Percentiles rank a stretch among this genome's conserved stretches.
These are phyloP conservation scores for Mechanitis messenoides DNA, from an alignment of 2,888 invertebrate genomes.

Conservation along the genomic window DNA sequence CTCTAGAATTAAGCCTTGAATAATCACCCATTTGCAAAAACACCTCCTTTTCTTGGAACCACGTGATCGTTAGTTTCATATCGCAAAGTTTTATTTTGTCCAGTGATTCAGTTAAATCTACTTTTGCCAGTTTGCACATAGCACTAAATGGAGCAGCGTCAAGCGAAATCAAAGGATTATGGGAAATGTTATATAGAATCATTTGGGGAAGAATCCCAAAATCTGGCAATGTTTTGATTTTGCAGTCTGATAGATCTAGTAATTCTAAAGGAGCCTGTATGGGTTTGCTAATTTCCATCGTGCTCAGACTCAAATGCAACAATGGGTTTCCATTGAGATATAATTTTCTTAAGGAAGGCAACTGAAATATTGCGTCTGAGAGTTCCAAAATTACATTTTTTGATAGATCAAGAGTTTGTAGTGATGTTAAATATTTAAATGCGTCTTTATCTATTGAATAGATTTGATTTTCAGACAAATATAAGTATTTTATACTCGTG, in stretches of 20 bases:
- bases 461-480: constrained; percentile 77
- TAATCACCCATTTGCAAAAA: constrained; percentile 59
- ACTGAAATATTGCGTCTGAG: constrained; percentile 70
- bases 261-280: constrained; percentile 76
- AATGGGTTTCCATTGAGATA: constrained; percentile 76
- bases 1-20: constrained; percentile 52
- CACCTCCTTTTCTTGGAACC: constrained; percentile 57
- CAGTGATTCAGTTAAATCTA: constrained; percentile 70
- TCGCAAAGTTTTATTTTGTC: constrained; percentile 49
- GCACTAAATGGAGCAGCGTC: constrained; percentile 74
- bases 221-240: constrained; percentile 75
- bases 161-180: constrained; percentile 70
- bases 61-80: constrained; percentile 49
- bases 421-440: constrained; percentile 62
- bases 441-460: constrained; percentile 72
- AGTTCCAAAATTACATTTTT: constrained; percentile 71
- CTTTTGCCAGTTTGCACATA: constrained; percentile 77
- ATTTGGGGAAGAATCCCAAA: constrained; percentile 78
- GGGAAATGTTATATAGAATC: constrained; percentile 78
- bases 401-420: constrained; percentile 76
- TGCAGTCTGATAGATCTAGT: constrained; percentile 78
- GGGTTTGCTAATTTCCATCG: constrained; percentile 65
- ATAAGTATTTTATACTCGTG: constrained; percentile 71
- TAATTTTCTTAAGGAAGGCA: constrained; percentile 78
- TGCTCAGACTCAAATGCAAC: constrained; percentile 52